Evolutionary conservation across 2,113 vertebrate species (phyloP).

Genomic region (Elephas maximus): DNA sequence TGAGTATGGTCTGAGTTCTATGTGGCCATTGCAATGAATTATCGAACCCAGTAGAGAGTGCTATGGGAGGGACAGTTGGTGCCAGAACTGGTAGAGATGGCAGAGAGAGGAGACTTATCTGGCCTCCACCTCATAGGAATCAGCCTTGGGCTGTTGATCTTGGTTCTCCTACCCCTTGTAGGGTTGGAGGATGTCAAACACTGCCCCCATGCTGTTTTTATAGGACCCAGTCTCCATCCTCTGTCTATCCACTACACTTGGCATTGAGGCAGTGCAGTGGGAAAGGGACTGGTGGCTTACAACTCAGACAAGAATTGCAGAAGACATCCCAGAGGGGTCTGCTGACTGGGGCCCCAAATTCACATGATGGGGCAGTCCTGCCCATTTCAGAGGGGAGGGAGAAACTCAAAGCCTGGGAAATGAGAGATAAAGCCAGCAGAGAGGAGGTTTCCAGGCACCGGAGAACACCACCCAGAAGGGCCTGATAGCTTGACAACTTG

Average conservation of each 20-base stretch:
- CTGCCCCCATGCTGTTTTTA: no score
- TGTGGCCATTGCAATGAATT: no score
- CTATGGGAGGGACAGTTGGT: no score
- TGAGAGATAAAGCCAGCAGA: constrained; percentile 10
- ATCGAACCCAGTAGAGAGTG: no score
- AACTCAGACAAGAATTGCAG: neutral
- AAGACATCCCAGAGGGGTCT: neutral
- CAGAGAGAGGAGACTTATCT: no score
- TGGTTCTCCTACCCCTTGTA: no score
- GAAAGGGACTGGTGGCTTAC: neutral
- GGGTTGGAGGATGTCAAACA: no score
- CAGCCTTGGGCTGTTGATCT: no score
- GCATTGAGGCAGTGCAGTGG: no score
- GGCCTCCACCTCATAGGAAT: no score
- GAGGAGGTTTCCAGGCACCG: neutral
- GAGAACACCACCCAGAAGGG: neutral
- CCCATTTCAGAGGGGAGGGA: neutral
- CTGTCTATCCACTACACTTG: neutral
- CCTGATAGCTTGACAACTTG: neutral
- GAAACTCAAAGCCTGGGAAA: constrained; percentile 39
- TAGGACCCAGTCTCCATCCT: neutral
- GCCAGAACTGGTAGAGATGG: no score
- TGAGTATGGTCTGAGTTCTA: no score
- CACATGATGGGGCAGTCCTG: neutral
- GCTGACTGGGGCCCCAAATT: neutral